Evolutionary conservation across 2,888 invertebrate genomes (phyloP).

Genomic region (Meiosimyza platycephala): DNA sequence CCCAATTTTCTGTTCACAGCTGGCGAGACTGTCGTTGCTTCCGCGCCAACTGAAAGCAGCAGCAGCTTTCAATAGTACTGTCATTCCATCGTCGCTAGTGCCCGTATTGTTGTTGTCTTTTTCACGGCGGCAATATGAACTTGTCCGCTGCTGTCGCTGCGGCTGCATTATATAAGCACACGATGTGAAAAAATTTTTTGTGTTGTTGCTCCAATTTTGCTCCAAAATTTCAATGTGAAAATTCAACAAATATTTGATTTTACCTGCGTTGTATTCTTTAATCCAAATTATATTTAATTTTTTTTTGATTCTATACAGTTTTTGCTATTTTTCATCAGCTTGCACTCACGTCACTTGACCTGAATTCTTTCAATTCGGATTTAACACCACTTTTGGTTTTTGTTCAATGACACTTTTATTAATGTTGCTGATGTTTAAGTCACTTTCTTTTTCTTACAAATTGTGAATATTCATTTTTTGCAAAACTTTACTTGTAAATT

Average conservation of each 20-base stretch:
- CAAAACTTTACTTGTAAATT: constrained; percentile 27
- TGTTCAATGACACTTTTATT: constrained; percentile 21
- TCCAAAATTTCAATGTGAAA: neutral
- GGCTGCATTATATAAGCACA: constrained; percentile 33
- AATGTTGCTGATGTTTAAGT: constrained; percentile 8
- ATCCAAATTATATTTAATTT: neutral
- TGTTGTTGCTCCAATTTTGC: neutral
- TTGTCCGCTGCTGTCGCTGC: constrained; percentile 10
- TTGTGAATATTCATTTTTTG: neutral
- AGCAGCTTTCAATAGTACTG: too few species aligned
- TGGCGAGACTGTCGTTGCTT: too few species aligned
- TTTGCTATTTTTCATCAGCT: neutral
- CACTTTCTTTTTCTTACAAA: constrained; percentile 16
- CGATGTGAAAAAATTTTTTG: neutral
- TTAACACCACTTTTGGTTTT: neutral
- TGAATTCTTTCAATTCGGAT: constrained; percentile 35
- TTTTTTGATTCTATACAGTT: too few species aligned
- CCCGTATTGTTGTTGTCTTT: neutral
- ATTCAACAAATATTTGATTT: neutral
- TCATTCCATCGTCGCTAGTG: neutral
- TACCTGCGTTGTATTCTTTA: constrained; percentile 3
- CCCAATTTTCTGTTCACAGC: too few species aligned
- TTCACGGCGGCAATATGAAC: neutral
- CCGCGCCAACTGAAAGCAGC: too few species aligned
- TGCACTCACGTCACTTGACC: constrained; percentile 46